Evolutionary conservation across 2,797 vertebrate genomes (phyloP).

Genomic region (Falco naumanni): DNA sequence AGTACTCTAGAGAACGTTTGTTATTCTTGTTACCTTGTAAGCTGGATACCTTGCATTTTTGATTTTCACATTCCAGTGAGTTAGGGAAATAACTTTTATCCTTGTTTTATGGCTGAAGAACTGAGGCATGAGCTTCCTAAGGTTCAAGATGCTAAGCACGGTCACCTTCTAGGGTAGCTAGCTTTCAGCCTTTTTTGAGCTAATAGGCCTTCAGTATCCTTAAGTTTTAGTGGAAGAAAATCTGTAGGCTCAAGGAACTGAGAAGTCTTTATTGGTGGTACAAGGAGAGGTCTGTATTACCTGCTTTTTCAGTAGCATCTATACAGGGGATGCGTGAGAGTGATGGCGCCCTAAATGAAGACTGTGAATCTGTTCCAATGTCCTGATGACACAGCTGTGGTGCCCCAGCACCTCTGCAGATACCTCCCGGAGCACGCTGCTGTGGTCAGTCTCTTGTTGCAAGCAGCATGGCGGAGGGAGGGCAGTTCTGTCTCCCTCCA

Average conservation of each 20-base stretch:
- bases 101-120: background rate
- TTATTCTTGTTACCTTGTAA: background rate
- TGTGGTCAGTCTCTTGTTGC: background rate
- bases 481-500: background rate
- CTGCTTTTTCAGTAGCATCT: background rate
- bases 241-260: background rate
- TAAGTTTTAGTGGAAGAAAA: background rate
- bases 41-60: background rate
- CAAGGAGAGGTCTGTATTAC: background rate
- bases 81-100: background rate
- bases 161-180: background rate
- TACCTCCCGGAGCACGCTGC: background rate
- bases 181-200: background rate
- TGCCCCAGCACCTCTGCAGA: background rate
- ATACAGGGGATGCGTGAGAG: background rate
- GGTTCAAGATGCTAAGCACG: background rate
- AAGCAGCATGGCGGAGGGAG: fast-evolving
- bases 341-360: background rate
- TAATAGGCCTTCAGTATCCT: background rate
- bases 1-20: background rate
- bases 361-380: fast-evolving
- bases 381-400: background rate
- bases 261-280: background rate
- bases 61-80: background rate
- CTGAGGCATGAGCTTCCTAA: background rate